These are phyloP conservation scores for Kryptopterus vitreolus DNA, from an alignment of 2,797 vertebrate genomes.

Conservation along the genomic window DNA sequence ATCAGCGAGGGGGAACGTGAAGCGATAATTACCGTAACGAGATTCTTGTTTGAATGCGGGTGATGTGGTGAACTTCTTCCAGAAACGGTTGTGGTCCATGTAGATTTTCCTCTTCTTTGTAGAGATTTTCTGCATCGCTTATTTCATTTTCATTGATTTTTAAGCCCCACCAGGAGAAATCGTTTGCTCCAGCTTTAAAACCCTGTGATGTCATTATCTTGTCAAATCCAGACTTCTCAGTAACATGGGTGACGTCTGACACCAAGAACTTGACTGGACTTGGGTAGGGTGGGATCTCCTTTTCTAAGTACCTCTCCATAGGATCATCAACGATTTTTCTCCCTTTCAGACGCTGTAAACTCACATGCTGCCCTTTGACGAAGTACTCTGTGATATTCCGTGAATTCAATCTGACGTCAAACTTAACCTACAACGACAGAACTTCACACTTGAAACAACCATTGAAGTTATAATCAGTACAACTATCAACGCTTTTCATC, in stretches of 20 bases:
- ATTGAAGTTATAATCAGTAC: background rate
- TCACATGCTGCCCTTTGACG: background rate
- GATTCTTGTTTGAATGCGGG: conserved; percentile 33
- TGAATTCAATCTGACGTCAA: background rate
- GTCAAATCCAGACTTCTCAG: rapidly evolving
- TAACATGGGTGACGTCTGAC: conserved; percentile 41
- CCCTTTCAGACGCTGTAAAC: background rate
- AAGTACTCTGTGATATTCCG: background rate
- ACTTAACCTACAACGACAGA: background rate
- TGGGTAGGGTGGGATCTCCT: conserved; percentile 15
- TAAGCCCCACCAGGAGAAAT: conserved; percentile 39
- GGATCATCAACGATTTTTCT: background rate
- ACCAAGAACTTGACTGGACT: conserved; percentile 37
- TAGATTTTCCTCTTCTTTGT: background rate
- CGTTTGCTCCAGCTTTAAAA: background rate
- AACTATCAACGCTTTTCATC: no score
- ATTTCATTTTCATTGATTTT: conserved; percentile 28
- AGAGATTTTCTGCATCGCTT: conserved; percentile 27
- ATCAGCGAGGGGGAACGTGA: conserved; percentile 30
- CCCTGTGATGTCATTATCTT: conserved; percentile 14
- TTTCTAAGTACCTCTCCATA: background rate
- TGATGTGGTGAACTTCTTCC: conserved; percentile 44
- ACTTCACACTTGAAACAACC: no score
- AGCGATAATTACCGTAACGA: conserved; percentile 38
- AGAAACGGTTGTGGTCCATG: conserved; percentile 13